A percentile compares a stretch with the other conserved stretches of the same genome.
phyloP scores from a whole-genome alignment of 2,113 vertebrate species.

The Syngnathus scovelli region DNA sequence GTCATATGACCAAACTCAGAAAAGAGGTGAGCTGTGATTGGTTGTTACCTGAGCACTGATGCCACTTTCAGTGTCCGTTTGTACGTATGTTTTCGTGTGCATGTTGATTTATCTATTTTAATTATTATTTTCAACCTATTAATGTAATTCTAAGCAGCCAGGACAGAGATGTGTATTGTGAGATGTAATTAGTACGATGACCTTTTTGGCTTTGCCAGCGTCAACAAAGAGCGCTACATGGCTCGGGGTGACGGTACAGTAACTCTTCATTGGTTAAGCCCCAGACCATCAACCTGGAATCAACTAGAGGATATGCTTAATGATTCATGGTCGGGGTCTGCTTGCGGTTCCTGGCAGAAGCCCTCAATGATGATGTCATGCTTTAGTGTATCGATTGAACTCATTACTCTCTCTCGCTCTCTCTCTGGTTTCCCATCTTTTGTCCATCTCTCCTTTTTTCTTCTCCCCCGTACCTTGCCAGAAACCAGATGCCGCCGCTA shows the following conservation, averaged over 20 bases:
- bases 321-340: constrained; percentile 53
- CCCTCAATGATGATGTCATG: constrained; percentile 63
- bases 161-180: background rate
- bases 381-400: constrained; percentile 58
- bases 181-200: background rate
- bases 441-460: constrained; percentile 28
- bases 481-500: constrained; percentile 62
- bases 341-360: constrained; percentile 59
- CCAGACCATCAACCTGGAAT: constrained; percentile 41
- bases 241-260: background rate
- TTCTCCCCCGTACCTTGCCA: constrained; percentile 34
- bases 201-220: background rate
- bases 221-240: background rate
- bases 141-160: too few species aligned
- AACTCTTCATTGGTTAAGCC: background rate
- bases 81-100: too few species aligned
- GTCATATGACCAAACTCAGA: too few species aligned
- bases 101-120: too few species aligned
- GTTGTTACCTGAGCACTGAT: too few species aligned
- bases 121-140: too few species aligned
- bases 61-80: too few species aligned
- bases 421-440: constrained; percentile 25
- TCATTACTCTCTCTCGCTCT: constrained; percentile 42
- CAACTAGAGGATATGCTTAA: constrained; percentile 53
- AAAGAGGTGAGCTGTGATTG: too few species aligned